Base-by-base conservation (phyloP, 2,888 invertebrate species). In the Polyommatus iphigenia region DNA sequence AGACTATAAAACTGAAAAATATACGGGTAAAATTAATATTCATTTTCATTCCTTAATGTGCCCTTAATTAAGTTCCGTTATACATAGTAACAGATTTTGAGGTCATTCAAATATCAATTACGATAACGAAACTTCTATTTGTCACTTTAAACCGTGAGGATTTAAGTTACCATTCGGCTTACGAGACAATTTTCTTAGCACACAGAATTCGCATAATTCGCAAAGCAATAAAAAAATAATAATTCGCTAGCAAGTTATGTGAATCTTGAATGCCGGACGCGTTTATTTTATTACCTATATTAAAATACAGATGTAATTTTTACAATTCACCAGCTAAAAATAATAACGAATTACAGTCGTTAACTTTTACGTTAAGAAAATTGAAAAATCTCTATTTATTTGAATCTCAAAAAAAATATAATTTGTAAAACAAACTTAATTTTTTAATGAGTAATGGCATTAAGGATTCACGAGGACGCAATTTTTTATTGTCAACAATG, bases 391-490 rank as follows among this genome's bases (percentile, higher is more conserved):
- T 71, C 18, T 41, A 36, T 72, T 36, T 36, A n/a, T 72, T 36
- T 83, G 80, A 80, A 80, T 83, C 83, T 81, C 81, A 83, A 72
- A 75, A 71, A 71, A 77, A 57, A 78, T 78, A 46, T 50, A 50
- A 50, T 50, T 50, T 50, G 50, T 50, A 50, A 15, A 15, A 50
- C 54, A 18, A 54, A 54, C 54, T 54, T 18, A 18, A 54, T 76
- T 71, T 78, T 77, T 78, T 79, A 32, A 32, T 76, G 62, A 81
- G 79, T 80, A 24, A 24, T 80, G 90, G 90, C 92, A 92, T 92
- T 92, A 86, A 93, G 92, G 92, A 92, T 92, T 92, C 92, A 92
- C 91, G 91, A 90, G 85, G 91, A 90, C 92, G 92, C 92, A 92
- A 92, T 91, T 87, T 80, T 80, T 80, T 4, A 50, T 59, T n/a